Conservation (phyloP, 2,888 invertebrate species). For the Malthinus flaveolus region DNA sequence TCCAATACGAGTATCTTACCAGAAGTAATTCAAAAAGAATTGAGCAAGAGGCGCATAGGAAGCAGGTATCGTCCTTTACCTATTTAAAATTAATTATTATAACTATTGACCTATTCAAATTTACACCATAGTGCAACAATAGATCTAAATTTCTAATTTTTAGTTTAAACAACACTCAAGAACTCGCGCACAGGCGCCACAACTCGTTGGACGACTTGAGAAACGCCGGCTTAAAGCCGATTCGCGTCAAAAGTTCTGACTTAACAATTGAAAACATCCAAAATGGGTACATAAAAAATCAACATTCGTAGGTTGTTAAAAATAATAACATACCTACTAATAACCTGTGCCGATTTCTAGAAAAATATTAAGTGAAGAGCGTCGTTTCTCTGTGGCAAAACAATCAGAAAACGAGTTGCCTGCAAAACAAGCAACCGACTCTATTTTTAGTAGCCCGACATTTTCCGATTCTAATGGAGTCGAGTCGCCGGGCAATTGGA, state of each 20-base stretch:
- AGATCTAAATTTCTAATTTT: not conserved
- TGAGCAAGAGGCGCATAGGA: conserved; percentile 66
- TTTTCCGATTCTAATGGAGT: no score
- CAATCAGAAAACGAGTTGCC: not conserved
- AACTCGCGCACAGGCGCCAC: conserved; percentile 40
- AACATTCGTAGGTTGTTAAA: conserved; percentile 3
- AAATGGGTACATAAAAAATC: not conserved
- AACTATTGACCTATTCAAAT: no score
- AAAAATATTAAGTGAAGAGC: conserved; percentile 4
- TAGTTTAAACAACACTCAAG: conserved; percentile 2
- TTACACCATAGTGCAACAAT: not conserved
- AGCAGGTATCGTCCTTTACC: conserved; percentile 51
- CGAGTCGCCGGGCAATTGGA: no score
- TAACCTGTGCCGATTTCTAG: not conserved
- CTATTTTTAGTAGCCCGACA: not conserved
- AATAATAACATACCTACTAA: no score
- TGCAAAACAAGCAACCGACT: not conserved
- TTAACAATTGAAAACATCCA: conserved; percentile 34
- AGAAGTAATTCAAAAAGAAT: conserved; percentile 66
- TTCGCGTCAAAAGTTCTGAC: conserved; percentile 42
- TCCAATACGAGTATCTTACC: conserved; percentile 54
- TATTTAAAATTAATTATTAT: no score
- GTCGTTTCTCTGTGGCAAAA: conserved; percentile 21
- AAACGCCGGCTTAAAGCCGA: conserved; percentile 33
- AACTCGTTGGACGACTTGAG: conserved; percentile 43